Evolutionary conservation across 2,888 invertebrate genomes (phyloP), one percentile per base, ranked within the genome.

Genomic region (Melinaea marsaeus): DNA sequence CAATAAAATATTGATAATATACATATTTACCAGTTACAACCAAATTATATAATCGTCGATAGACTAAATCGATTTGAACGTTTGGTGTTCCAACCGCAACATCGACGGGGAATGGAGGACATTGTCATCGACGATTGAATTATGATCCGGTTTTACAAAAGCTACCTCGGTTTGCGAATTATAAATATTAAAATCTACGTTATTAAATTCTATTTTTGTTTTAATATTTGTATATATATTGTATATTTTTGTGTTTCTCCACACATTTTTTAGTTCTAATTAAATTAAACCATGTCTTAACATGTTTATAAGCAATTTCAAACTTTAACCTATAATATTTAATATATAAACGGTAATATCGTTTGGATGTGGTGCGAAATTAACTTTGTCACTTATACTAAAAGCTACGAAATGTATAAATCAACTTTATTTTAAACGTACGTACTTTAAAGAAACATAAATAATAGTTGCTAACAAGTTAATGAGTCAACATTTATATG

Each of bases 71-170:
- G 64, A 64, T 64, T 64, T 57, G 57, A 58, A 42, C 58, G 63
- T 63, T 65, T 63, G 58, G 34, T 63, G 61, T 57, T 47, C 35
- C 60, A 61, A 61, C 64, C 66, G 62, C 66, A 62, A 64, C 46
- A 61, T 61, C 64, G 61, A 61, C 61, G 55, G 61, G 54, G 61
- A 60, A 66, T 62, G 59, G 66, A 62, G 66, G 58, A 57, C 66
- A 64, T 62, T 64, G 64, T 66, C 66, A 64, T 47, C 59, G 64
- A 35, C 55, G 55, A 62, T 60, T 66, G 60, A 66, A 58, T 66
- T 64, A 62, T 61, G 60, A 62, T 58, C 48, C 48, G 57, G 56
- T 46, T 55, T 45, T n/a, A 42, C 33, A 62, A 57, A 46, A 55
- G 60, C 61, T 37, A 34, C 57, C 54, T 58, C 54, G 22, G 32